These are phyloP conservation scores for Philhelius pedissequus DNA, from an alignment of 2,888 invertebrate genomes.

Conservation along the genomic window DNA sequence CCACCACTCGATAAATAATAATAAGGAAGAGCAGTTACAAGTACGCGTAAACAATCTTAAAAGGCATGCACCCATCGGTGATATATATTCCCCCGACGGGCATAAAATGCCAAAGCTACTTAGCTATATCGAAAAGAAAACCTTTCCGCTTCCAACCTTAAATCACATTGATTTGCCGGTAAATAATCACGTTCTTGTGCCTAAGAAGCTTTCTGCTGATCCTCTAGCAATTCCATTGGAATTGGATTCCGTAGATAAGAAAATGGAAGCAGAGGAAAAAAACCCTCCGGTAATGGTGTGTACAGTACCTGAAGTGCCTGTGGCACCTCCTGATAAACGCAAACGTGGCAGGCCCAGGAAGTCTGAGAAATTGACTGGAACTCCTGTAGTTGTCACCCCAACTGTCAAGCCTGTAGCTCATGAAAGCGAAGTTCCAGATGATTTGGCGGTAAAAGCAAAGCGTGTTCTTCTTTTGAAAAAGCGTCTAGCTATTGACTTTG, in stretches of 20 bases:
- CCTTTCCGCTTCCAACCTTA: slow-evolving; percentile 22
- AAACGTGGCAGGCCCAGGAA: slow-evolving; percentile 79
- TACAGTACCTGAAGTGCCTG: slow-evolving; percentile 71
- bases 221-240: slow-evolving; percentile 53
- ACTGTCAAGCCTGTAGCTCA: neutral
- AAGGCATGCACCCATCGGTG: slow-evolving; percentile 21
- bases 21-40: slow-evolving; percentile 47
- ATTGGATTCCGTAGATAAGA: slow-evolving; percentile 15
- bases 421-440: slow-evolving; percentile 17
- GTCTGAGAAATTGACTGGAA: slow-evolving; percentile 64
- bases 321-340: slow-evolving; percentile 73
- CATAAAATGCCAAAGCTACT: slow-evolving; percentile 55
- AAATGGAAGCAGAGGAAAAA: slow-evolving; percentile 48
- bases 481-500: slow-evolving; percentile 76
- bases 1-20: slow-evolving; percentile 45
- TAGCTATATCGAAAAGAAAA: slow-evolving; percentile 26
- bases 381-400: neutral
- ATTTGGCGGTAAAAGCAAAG: slow-evolving; percentile 72
- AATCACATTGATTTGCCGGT: slow-evolving; percentile 55
- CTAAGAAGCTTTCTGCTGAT: slow-evolving; percentile 49
- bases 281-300: slow-evolving; percentile 27
- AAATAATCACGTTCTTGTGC: slow-evolving; percentile 51
- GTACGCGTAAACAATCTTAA: slow-evolving; percentile 54
- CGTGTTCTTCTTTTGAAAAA: slow-evolving; percentile 76
- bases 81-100: slow-evolving; percentile 38